These are phyloP conservation scores for Peromyscus californicus DNA, from an alignment of 2,113 vertebrate genomes.

Conservation along the genomic window DNA sequence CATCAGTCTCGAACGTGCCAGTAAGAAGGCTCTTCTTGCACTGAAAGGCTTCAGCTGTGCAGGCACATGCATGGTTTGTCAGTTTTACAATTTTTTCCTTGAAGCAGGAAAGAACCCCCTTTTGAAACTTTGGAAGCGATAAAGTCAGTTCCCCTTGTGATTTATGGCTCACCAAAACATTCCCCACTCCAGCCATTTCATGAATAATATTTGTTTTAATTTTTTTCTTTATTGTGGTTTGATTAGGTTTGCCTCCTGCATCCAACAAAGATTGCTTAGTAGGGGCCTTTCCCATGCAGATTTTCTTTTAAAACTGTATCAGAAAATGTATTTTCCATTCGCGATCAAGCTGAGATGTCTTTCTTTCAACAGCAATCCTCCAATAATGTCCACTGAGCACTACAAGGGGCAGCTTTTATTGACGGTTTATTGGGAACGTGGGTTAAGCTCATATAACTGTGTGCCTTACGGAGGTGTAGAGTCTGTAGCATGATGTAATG, in stretches of 20 bases:
- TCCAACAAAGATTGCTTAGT: neutral
- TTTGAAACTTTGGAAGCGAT: neutral
- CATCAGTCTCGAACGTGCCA: neutral
- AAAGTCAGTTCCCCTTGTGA: neutral
- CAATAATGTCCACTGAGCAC: constrained; percentile 53
- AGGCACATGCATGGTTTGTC: neutral
- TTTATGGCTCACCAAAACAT: constrained; percentile 2
- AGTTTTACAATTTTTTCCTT: neutral
- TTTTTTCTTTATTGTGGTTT: constrained; percentile 13
- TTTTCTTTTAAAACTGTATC: constrained; percentile 56
- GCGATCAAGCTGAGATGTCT: neutral
- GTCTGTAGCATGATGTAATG: constrained; percentile 81
- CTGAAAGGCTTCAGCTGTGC: neutral
- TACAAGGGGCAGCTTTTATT: constrained; percentile 72
- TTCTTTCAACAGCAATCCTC: constrained; percentile 45
- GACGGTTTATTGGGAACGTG: constrained; percentile 70
- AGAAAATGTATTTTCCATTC: constrained; percentile 29
- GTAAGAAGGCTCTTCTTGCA: neutral
- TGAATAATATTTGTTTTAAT: constrained; percentile 32
- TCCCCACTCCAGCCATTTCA: neutral
- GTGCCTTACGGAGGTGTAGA: constrained; percentile 79
- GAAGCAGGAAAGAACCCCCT: neutral
- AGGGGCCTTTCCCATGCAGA: neutral
- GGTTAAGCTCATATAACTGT: constrained; percentile 72
- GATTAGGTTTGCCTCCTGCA: neutral